These are phyloP conservation scores for Dendrophyllia cribrosa DNA, from an alignment of 64 coral and sea anemone genomes.

Conservation along the genomic window DNA sequence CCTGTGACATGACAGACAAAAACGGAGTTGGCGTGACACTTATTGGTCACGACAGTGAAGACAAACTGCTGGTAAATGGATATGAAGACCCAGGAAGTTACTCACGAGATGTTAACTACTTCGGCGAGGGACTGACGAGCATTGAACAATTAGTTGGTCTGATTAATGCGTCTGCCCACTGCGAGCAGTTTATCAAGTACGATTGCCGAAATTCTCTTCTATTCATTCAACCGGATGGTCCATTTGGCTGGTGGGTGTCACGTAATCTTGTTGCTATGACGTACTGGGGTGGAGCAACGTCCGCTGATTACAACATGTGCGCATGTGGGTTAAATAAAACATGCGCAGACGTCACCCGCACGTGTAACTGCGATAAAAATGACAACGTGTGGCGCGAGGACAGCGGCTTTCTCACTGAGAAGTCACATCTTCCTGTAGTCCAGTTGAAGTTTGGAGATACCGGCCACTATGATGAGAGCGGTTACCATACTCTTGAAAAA, in stretches of 20 bases:
- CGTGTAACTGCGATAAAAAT: constrained; percentile 21
- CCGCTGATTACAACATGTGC: neutral
- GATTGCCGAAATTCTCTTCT: constrained; percentile 16
- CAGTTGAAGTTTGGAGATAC: constrained; percentile 30
- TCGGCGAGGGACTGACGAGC: neutral
- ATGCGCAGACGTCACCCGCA: neutral
- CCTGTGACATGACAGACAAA: constrained; percentile 25
- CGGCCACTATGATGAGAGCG: neutral
- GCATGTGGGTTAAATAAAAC: neutral
- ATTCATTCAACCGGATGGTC: neutral
- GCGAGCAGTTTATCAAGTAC: constrained; percentile 54
- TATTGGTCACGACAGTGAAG: constrained; percentile 30
- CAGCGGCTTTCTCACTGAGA: constrained; percentile 21
- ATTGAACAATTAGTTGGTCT: constrained; percentile 8
- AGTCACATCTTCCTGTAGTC: constrained; percentile 3
- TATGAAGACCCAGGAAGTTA: neutral
- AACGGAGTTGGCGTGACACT: constrained; percentile 40
- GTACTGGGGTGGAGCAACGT: neutral
- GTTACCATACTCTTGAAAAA: constrained; percentile 36
- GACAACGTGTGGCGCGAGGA: constrained; percentile 14
- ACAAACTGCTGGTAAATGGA: constrained; percentile 8
- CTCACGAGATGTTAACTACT: neutral
- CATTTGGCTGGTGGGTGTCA: constrained; percentile 2
- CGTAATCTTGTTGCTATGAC: neutral
- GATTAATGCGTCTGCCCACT: neutral